Percentiles rank a stretch among this genome's conserved stretches.
Conservation (phyloP, 2,888 invertebrate species). For the Stegophylla sp. region DNA sequence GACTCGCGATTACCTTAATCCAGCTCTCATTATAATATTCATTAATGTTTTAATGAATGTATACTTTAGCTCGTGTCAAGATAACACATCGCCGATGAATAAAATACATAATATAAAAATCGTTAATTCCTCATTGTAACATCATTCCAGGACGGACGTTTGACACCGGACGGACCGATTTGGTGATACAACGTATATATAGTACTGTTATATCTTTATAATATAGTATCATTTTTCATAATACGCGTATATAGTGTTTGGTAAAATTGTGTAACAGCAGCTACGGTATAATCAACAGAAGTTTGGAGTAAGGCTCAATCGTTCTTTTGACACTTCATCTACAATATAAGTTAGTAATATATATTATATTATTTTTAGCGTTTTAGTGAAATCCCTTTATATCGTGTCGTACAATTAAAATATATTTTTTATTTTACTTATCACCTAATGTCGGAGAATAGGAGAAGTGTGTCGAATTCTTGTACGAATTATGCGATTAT, state of each 20-base stretch:
- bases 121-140: neutral
- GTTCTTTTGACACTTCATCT: no score
- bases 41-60: no score
- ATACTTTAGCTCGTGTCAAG: slow-evolving; percentile 9
- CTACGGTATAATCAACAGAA: neutral
- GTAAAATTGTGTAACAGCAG: neutral
- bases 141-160: neutral
- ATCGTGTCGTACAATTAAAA: no score
- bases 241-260: neutral
- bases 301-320: neutral
- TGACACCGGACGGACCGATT: neutral
- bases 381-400: no score
- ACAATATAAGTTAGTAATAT: no score
- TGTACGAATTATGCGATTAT: no score
- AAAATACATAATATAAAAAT: slow-evolving; percentile 8
- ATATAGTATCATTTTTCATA: neutral
- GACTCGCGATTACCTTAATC: slow-evolving; percentile 5
- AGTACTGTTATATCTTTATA: no score
- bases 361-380: no score
- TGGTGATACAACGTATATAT: neutral
- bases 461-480: no score
- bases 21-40: neutral
- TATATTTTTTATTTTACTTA: no score
- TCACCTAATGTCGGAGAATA: no score
- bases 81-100: slow-evolving; percentile 22